Conservation (phyloP, 2,888 invertebrate species). For the Alviniconcha strummeri region DNA sequence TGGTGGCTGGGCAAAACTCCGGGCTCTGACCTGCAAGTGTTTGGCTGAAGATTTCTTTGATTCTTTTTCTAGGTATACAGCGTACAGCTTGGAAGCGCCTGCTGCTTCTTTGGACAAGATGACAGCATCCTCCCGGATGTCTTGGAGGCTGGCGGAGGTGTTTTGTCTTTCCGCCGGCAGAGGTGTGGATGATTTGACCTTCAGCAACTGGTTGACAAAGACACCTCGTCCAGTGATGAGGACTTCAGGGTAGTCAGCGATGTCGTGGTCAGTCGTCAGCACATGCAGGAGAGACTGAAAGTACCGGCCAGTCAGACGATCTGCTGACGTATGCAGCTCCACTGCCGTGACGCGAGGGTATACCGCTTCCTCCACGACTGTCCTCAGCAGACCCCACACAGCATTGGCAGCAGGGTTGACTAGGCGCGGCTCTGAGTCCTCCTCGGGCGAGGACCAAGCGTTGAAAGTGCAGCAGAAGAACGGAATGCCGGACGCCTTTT, state of each 20-base stretch:
- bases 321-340: constrained; percentile 34
- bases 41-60: no score
- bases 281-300: not conserved
- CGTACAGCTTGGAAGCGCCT: not conserved
- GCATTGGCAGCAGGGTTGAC: constrained; percentile 36
- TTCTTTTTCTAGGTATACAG: not conserved
- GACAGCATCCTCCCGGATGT: no score
- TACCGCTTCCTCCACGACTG: constrained; percentile 34
- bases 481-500: constrained; percentile 4
- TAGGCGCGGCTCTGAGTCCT: not conserved
- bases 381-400: constrained; percentile 41
- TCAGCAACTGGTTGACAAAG: constrained; percentile 32
- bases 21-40: no score
- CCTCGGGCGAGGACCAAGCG: constrained; percentile 23
- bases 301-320: not conserved
- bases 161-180: not conserved
- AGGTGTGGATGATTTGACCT: not conserved
- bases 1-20: no score
- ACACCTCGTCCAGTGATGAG: constrained; percentile 24
- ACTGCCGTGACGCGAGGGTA: constrained; percentile 27
- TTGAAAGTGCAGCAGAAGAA: constrained; percentile 35
- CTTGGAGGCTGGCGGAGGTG: no score
- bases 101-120: no score
- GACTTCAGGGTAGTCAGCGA: constrained; percentile 29
- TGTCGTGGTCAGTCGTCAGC: no score